Base-by-base conservation (phyloP, 1,140 invertebrate genomes). In the Conopomorpha cramerella region DNA sequence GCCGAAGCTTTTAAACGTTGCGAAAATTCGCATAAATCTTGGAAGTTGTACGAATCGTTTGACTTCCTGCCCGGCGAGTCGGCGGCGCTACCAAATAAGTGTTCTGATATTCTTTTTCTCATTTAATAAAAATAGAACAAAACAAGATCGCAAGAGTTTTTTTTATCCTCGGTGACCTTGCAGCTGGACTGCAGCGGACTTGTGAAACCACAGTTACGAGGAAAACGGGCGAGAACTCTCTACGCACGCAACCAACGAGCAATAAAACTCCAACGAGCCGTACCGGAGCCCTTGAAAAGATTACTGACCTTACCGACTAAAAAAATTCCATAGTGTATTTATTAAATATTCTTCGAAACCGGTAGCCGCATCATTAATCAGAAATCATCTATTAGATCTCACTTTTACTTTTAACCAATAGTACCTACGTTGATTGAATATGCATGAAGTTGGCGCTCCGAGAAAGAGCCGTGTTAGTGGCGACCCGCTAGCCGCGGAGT, bases 401-500 rank as follows among this genome's bases (percentile, higher is more conserved):
- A 48, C 68, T 71, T 66, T 73, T 71, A 71, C 68, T 73, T 68
- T 67, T 64, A 55, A 63, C 55, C 48, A 65, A 56, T 55, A 70
- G 60, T 52, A n/a, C n/a, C n/a, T n/a, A 47, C 39, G 50, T 37
- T 46, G 47, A 39, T 59, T 66, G 56, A 53, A 62, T 62, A 62
- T 62, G 49, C 54, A 63, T 61, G 55, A 63, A n/a, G n/a, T n/a
- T n/a, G n/a, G n/a, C n/a, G n/a, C n/a, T n/a, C n/a, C n/a, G n/a
- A n/a, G n/a, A n/a, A 47, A 32, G 41, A 44, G 33, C 32, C 34
- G 44, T 39, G 30, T n/a, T n/a, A n/a, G n/a, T n/a, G n/a, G n/a
- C n/a, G n/a, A n/a, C n/a, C n/a, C n/a, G n/a, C n/a, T n/a, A n/a
- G n/a, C n/a, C n/a, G n/a, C n/a, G n/a, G n/a, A n/a, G 47, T 54